Evolutionary conservation across 2,888 invertebrate genomes (phyloP), one percentile per base, ranked within the genome.

Genomic region (Epinotia bilunana): DNA sequence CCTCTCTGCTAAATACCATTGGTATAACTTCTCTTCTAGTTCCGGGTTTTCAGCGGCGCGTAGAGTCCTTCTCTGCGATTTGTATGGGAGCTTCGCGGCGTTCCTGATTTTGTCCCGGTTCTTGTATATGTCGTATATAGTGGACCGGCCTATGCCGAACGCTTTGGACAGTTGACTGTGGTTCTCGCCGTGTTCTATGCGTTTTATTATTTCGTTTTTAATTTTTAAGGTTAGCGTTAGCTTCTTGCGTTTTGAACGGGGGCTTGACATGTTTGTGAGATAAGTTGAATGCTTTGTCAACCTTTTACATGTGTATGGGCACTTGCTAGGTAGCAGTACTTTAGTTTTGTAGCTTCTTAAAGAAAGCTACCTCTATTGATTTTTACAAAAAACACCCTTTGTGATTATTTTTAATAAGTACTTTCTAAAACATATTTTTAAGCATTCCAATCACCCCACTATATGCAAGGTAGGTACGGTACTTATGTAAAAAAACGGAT

Each of bases 121-220:
- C n/a, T 70, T 74, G 49, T 58, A 74, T 0, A 74, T 74, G 12
- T 74, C 74, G 60, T 74, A 74, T 16, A 74, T 71, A 0, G 74
- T 74, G 11, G 74, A 65, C 0, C 74, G 64, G 0, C 74, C 74
- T 13, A 74, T 33, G 11, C 64, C 64, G 60, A 64, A 74, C 18
- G 60, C 64, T 13, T n/a, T 11, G 3, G 70, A 53, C 1, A 74
- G 33, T 16, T 71, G 49, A 12, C 23, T 53, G 39, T 74, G 71
- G 16, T 43, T 58, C 9, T 74, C 74, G 1, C 74, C 74, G 18
- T 39, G 39, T 43, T 74, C 60, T 16, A 74, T 60, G 0, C 74
- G 64, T 28, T 70, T 49, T 39, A 74, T 74, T 2, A 74, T 74
- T 53, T 74, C 64, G 58, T 71, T 58, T 39, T 74, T 74, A 12